phyloP scores from a whole-genome alignment of 1,140 invertebrate genomes.

The Goniozus legneri region DNA sequence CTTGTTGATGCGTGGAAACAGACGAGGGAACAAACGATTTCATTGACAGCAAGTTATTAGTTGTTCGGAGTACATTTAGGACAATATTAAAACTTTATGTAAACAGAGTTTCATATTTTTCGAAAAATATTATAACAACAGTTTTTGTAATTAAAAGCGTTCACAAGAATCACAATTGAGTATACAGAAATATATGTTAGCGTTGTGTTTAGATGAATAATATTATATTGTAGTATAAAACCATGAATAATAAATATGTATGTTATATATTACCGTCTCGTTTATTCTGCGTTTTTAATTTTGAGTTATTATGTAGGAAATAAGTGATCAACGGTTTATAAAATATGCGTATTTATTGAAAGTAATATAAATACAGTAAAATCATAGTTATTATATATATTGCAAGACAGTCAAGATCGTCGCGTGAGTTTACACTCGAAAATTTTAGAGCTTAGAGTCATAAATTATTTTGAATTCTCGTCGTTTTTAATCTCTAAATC shows the following conservation, averaged over 20 bases:
- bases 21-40: background rate
- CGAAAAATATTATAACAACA: conserved; percentile 38
- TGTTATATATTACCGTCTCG: conserved; percentile 31
- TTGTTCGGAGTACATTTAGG: too few species aligned
- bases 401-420: conserved; percentile 18
- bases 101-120: conserved; percentile 43
- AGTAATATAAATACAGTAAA: conserved; percentile 30
- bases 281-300: background rate
- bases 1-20: background rate
- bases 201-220: conserved; percentile 52
- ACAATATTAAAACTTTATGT: too few species aligned
- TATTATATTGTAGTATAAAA: conserved; percentile 52
- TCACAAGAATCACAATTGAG: background rate
- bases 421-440: conserved; percentile 11
- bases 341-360: conserved; percentile 33
- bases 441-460: conserved; percentile 13
- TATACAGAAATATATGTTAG: conserved; percentile 51
- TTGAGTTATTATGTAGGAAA: background rate
- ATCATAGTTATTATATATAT: conserved; percentile 13
- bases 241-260: conserved; percentile 48
- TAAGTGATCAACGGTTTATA: conserved; percentile 12
- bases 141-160: conserved; percentile 30
- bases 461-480: too few species aligned
- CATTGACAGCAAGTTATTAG: too few species aligned
- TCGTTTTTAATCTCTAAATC: too few species aligned